Conservation (phyloP, 1,140 invertebrate species). For the Pseudomyrmex flavicornis region DNA sequence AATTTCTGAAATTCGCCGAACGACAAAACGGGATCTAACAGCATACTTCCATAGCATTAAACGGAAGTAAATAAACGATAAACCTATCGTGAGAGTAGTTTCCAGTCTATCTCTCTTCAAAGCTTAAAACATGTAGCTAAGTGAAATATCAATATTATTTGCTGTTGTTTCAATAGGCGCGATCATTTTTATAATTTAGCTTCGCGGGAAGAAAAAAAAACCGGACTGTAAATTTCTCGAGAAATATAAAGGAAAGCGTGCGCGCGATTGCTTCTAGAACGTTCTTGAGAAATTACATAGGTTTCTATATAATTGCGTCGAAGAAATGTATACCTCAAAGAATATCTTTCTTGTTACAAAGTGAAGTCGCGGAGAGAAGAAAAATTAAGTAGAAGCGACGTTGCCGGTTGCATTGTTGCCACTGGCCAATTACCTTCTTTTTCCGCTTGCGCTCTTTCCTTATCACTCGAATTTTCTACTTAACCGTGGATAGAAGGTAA, state of each 20-base stretch:
- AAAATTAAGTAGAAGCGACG: slow-evolving; percentile 57
- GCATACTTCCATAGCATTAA: not conserved
- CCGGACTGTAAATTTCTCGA: not conserved
- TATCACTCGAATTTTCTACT: slow-evolving; percentile 43
- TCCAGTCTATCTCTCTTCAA: not conserved
- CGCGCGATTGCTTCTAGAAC: slow-evolving; percentile 10
- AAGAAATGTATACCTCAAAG: slow-evolving; percentile 35
- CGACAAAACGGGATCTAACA: not conserved
- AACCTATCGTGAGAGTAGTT: too few relatives aligned
- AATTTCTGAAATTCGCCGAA: not conserved
- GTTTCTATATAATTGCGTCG: slow-evolving; percentile 22
- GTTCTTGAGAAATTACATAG: slow-evolving; percentile 33
- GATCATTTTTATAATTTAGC: slow-evolving; percentile 1
- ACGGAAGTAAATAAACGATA: too few relatives aligned
- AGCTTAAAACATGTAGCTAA: not conserved
- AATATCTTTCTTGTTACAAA: slow-evolving; percentile 44
- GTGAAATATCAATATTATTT: not conserved
- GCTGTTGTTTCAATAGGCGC: too few relatives aligned
- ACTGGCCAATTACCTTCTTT: slow-evolving; percentile 68
- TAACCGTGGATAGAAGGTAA: slow-evolving; percentile 35
- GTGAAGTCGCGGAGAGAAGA: slow-evolving; percentile 44
- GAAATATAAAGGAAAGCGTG: not conserved
- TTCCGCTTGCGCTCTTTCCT: slow-evolving; percentile 46
- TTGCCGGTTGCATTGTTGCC: slow-evolving; percentile 55
- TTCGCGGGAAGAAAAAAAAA: not conserved